phyloP scores from a whole-genome alignment of 1,140 invertebrate species.

The Diorhabda elongata region DNA sequence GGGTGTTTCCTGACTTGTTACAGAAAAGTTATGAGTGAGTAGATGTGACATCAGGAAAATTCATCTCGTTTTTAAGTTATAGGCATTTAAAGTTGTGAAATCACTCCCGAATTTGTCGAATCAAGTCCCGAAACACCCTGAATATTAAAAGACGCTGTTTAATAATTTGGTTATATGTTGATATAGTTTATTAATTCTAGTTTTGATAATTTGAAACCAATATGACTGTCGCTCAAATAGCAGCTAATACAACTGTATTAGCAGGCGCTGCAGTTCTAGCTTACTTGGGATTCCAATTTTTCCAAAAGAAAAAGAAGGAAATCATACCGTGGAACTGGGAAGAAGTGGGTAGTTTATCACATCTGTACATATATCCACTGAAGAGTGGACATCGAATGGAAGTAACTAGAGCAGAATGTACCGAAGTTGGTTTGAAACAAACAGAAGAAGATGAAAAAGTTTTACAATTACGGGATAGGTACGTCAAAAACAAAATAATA shows the following conservation, averaged over 20 bases:
- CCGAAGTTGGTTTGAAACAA: conserved; percentile 35
- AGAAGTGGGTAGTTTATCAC: conserved; percentile 36
- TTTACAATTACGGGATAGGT: conserved; percentile 40
- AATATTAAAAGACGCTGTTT: no score
- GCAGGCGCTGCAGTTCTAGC: conserved; percentile 13
- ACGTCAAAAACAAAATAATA: no score
- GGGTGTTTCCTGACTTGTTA: no score
- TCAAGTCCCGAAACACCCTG: no score
- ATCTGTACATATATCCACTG: conserved; percentile 42
- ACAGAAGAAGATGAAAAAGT: conserved; percentile 28
- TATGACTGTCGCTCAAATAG: conserved; percentile 3
- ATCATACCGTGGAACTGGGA: conserved; percentile 37
- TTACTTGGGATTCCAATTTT: conserved; percentile 23
- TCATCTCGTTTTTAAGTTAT: no score
- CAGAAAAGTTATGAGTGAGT: no score
- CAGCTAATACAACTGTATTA: conserved; percentile 3
- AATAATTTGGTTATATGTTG: no score
- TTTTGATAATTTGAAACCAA: not conserved
- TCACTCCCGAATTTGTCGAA: no score
- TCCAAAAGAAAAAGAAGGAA: conserved; percentile 24
- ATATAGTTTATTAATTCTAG: no score
- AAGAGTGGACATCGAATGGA: conserved; percentile 43
- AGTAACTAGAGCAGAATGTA: conserved; percentile 36
- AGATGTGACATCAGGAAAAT: no score
- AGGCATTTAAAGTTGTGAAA: no score